Base-by-base conservation (phyloP, 2,797 vertebrate genomes). In the Pseudomugil gertrudae region DNA sequence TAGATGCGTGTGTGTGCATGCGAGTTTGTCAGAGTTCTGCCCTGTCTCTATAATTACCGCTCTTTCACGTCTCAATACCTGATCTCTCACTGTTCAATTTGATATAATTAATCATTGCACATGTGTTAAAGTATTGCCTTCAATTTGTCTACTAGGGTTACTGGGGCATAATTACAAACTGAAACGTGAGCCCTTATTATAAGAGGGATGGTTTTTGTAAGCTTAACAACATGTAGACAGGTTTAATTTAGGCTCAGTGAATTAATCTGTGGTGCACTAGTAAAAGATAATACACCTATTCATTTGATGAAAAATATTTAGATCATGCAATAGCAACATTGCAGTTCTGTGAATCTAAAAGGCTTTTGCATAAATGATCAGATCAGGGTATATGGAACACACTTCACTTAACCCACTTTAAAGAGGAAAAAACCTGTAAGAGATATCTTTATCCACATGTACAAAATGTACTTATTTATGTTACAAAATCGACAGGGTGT, bases 161-260 rank as follows among this genome's bases (percentile, higher is more conserved):
- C 51, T 47, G 43, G 35, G 36, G 64, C 83, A 50, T 82, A 88
- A 89, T 89, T 86, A 75, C 70, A 63, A 62, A 74, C 14, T 76
- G 24, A 86, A 83, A 86, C 79, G 78, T 87, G 66, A 65, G 85
- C 79, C 74, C 32, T 55, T 58, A 84, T 79, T 85, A 87, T 76
- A 72, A 38, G 68, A 66, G 63, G 48, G 65, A 80, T 60, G 50
- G 57, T 73, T 80, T 67, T 57, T 6, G 3, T 61, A 70, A 1
- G n/a, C 48, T 76, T 75, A 74, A 76, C 74, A 81, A 64, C 66
- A 63, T 68, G 62, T 30, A 10, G 62, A 75, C 59, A 57, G 63
- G 27, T 76, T 81, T 74, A 62, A 78, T 71, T 78, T 69, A 61
- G 56, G 56, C 72, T 73, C 54, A 57, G 38, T 63, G 66, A 68